phyloP scores from a whole-genome alignment of 1,140 invertebrate species.

The Copidosoma floridanum region DNA sequence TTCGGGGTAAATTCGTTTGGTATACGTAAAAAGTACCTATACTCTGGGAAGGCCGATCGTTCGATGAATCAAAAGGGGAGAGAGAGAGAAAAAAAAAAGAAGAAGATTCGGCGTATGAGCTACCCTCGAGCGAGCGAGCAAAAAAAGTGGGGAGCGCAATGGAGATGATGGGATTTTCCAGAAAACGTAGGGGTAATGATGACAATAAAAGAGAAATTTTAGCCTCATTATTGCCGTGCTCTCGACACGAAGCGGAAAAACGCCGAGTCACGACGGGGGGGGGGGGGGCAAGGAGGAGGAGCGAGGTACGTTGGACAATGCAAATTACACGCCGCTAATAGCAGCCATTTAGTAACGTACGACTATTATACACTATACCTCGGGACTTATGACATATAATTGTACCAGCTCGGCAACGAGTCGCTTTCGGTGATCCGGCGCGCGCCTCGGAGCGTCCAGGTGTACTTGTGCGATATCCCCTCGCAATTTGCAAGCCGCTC shows the following conservation, averaged over 20 bases:
- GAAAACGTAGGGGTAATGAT: constrained; percentile 3
- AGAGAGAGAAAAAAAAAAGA: neutral
- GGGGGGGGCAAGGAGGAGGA: neutral
- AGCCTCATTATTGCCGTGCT: constrained; percentile 15
- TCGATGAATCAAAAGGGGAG: no score
- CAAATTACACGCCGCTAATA: constrained; percentile 19
- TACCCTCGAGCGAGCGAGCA: no score
- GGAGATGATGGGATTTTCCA: constrained; percentile 21
- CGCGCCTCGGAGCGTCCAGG: no score
- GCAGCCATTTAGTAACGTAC: neutral
- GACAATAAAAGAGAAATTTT: constrained; percentile 20
- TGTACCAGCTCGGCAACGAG: no score
- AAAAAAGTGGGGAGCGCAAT: constrained; percentile 9
- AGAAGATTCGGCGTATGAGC: no score
- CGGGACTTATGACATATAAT: no score
- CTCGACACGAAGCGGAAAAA: constrained; percentile 16
- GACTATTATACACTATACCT: no score
- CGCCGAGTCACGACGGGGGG: constrained; percentile 5
- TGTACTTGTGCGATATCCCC: no score
- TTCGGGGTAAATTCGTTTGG: no score
- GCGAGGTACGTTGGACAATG: constrained; percentile 12
- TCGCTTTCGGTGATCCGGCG: neutral
- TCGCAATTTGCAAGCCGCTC: no score
- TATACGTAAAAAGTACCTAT: no score
- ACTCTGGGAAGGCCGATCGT: no score